Percentiles rank a stretch among this genome's conserved stretches.
Conservation (phyloP, 2,797 vertebrate species). For the Hozukius guyotensis region DNA sequence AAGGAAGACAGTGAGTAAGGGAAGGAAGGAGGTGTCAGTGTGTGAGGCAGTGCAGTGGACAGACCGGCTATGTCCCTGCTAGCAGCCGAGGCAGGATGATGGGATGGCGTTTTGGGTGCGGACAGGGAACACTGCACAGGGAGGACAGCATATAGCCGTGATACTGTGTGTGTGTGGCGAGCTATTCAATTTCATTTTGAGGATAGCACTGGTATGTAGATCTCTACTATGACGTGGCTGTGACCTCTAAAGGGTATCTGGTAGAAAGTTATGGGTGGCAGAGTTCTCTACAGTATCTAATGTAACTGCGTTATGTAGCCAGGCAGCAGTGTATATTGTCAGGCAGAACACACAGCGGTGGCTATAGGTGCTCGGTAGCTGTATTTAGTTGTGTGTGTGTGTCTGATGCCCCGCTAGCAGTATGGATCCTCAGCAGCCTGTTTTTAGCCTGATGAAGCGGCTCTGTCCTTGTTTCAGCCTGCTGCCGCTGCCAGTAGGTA, state of each 20-base stretch:
- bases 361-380: slow-evolving; percentile 12
- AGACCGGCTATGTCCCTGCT: slow-evolving; percentile 36
- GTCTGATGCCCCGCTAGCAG: slow-evolving; percentile 40
- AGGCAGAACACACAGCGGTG: slow-evolving; percentile 2
- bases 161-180: slow-evolving; percentile 1
- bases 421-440: slow-evolving; percentile 81
- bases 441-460: slow-evolving; percentile 88
- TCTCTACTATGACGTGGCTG: slow-evolving; percentile 7
- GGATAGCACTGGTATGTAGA: slow-evolving; percentile 12
- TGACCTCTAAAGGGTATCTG: slow-evolving; percentile 52
- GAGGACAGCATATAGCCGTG: slow-evolving; percentile 27
- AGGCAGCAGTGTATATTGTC: slow-evolving; percentile 14
- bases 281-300: background rate
- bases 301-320: slow-evolving; percentile 20
- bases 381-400: slow-evolving; percentile 31
- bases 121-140: slow-evolving; percentile 15
- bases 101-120: slow-evolving; percentile 37
- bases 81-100: slow-evolving; percentile 48
- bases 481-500: slow-evolving; percentile 86
- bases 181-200: background rate
- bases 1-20: slow-evolving; percentile 61
- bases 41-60: slow-evolving; percentile 28
- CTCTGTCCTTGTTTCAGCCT: slow-evolving; percentile 89
- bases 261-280: slow-evolving; percentile 17
- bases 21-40: slow-evolving; percentile 32